Conservation (phyloP, 2,888 invertebrate genomes). For the Chrysopilus asiliformis region DNA sequence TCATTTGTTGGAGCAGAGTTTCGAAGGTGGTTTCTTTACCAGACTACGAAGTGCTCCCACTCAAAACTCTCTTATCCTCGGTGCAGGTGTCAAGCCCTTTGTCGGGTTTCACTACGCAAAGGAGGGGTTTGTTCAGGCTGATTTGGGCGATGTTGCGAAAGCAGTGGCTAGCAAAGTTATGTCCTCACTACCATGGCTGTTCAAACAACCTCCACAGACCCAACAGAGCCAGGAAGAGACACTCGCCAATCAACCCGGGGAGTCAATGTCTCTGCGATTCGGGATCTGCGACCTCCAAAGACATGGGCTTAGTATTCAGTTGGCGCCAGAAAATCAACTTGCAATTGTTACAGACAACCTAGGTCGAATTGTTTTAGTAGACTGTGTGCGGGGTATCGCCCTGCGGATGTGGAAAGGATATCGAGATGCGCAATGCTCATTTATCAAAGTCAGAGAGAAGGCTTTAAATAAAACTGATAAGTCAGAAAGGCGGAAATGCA, state of each 20-base stretch:
- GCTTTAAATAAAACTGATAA: slow-evolving; percentile 21
- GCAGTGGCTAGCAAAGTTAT: slow-evolving; percentile 82
- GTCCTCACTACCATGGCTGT: slow-evolving; percentile 54
- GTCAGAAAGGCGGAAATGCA: slow-evolving; percentile 37
- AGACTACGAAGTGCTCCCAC: slow-evolving; percentile 61
- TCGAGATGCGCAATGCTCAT: slow-evolving; percentile 88
- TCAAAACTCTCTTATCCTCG: slow-evolving; percentile 59
- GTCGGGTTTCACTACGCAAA: slow-evolving; percentile 80
- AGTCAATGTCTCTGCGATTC: slow-evolving; percentile 64
- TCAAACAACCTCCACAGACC: slow-evolving; percentile 22
- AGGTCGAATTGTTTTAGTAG: slow-evolving; percentile 77
- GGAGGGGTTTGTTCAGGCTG: slow-evolving; percentile 72
- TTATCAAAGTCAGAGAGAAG: slow-evolving; percentile 69
- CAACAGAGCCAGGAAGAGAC: slow-evolving; percentile 35
- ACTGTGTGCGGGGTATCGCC: slow-evolving; percentile 64
- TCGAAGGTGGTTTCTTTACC: slow-evolving; percentile 28
- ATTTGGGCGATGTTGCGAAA: slow-evolving; percentile 81
- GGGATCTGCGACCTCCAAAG: slow-evolving; percentile 69
- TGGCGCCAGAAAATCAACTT: slow-evolving; percentile 59
- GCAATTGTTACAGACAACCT: slow-evolving; percentile 74
- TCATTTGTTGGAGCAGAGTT: slow-evolving; percentile 51
- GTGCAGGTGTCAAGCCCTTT: slow-evolving; percentile 71
- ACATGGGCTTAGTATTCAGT: slow-evolving; percentile 55
- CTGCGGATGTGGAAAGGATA: slow-evolving; percentile 91
- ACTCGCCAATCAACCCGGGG: slow-evolving; percentile 34